Evolutionary conservation across 2,797 vertebrate species (phyloP), one percentile per base, ranked within the genome.

Genomic region (Octomys mimax): DNA sequence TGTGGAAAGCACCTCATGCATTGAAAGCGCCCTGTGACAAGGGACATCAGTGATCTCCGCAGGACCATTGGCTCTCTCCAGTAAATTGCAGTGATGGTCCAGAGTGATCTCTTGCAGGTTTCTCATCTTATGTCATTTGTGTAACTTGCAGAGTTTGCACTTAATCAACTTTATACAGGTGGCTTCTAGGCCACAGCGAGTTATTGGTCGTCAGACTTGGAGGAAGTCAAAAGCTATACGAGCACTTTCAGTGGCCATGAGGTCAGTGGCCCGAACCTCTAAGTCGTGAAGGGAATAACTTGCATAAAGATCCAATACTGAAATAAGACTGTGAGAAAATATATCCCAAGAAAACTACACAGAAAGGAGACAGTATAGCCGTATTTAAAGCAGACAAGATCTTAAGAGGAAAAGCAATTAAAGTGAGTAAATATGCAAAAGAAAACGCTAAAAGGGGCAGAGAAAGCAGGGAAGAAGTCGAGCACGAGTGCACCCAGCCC

Each of bases 321-420:
- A 62, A 77, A n/a, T 70, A 68, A 68, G 82, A 92, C 52, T 66
- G 16, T 82, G 75, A 94, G 81, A 86, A 70, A 85, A 86, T 52
- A 22, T 0, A 39, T 62, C 68, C 5, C 2, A 22, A 86, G 39
- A 52, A 92, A 87, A 88, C 36, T 39, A 79, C 75, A 26, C 66
- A 82, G 52, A 86, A 92, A 49, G 16, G 68, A 77, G 61, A 54
- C 26, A 16, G 0, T 54, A 39, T n/a, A 66, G 10, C 33, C 42
- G 26, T 36, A 62, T 77, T 77, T 36, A 81, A 92, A 94, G 18
- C 13, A 81, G 16, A 46, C 19, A 81, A 77, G 77, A 92, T 59
- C 77, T 79, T 54, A 86, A 90, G 84, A 77, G 5, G n/a, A 88
- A 88, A 68, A 62, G 1, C 28, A 84, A n/a, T 59, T 73, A 39